Percentiles rank a stretch among this genome's conserved stretches.
phyloP scores from a whole-genome alignment of 2,888 invertebrate genomes.

The Metellina segmentata region DNA sequence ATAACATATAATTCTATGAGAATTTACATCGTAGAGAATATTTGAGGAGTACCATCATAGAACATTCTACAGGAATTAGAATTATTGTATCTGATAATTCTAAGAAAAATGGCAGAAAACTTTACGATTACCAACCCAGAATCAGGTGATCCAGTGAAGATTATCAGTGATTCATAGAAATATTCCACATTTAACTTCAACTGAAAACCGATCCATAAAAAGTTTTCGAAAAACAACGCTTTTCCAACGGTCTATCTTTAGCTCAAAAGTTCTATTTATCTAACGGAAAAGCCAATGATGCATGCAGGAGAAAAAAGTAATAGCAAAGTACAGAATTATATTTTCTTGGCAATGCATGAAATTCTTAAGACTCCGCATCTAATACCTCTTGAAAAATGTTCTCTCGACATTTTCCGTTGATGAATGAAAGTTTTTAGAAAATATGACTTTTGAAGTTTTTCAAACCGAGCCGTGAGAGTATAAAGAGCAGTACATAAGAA shows the following conservation, averaged over 20 bases:
- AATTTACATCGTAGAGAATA: too few relatives aligned
- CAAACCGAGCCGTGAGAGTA: not conserved
- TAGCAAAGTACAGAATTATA: constrained; percentile 34
- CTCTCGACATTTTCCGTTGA: constrained; percentile 49
- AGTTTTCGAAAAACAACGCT: constrained; percentile 7
- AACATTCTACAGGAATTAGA: too few relatives aligned
- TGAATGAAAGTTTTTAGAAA: constrained; percentile 64
- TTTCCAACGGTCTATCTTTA: constrained; percentile 25
- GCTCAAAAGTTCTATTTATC: constrained; percentile 51
- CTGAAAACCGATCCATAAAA: not conserved
- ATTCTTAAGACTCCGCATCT: constrained; percentile 51
- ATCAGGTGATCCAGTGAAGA: too few relatives aligned
- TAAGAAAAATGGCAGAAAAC: too few relatives aligned
- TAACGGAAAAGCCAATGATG: constrained; percentile 38
- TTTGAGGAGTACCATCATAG: too few relatives aligned
- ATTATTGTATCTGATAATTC: too few relatives aligned
- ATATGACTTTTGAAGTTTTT: constrained; percentile 51
- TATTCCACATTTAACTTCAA: too few relatives aligned
- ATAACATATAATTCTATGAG: too few relatives aligned
- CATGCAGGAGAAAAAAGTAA: not conserved
- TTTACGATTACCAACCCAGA: too few relatives aligned
- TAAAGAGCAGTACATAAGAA: constrained; percentile 31
- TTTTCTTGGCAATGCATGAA: constrained; percentile 34
- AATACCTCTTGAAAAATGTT: constrained; percentile 66
- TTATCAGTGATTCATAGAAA: too few relatives aligned